phyloP scores from a whole-genome alignment of 2,797 vertebrate genomes.

The Tenualosa ilisha region DNA sequence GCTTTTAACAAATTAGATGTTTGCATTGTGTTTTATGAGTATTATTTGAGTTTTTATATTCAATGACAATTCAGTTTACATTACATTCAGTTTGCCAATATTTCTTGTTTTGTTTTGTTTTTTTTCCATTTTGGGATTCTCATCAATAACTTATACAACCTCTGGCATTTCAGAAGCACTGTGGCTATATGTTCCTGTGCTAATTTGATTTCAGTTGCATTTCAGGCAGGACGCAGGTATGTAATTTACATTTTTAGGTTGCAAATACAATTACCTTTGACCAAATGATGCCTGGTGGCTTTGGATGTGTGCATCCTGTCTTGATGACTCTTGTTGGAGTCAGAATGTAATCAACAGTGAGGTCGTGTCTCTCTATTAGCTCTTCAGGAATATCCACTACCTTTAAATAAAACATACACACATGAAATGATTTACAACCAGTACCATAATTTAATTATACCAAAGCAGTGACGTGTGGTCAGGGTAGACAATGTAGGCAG shows the following conservation, averaged over 20 bases:
- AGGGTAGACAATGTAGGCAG: no score
- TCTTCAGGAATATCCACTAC: conserved; percentile 86
- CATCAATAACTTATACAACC: no score
- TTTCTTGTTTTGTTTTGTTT: no score
- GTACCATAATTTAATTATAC: background rate
- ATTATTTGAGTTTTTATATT: background rate
- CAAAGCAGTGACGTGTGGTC: no score
- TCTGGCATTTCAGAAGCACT: no score
- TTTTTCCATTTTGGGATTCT: no score
- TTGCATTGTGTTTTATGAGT: background rate
- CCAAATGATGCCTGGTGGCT: conserved; percentile 88
- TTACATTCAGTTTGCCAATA: background rate
- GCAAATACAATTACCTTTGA: conserved; percentile 76
- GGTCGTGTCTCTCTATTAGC: conserved; percentile 85
- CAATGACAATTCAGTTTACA: no score
- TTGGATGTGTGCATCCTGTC: conserved; percentile 79
- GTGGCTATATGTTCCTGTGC: no score
- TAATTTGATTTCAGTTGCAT: background rate
- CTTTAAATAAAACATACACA: conserved; percentile 62
- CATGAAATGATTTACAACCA: background rate
- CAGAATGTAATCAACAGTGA: conserved; percentile 93
- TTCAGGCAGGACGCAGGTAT: background rate
- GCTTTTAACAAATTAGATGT: background rate
- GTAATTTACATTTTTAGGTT: background rate
- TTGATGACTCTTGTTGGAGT: conserved; percentile 87